Evolutionary conservation across 2,113 vertebrate species (phyloP).

Genomic region (Cavia aperea): DNA sequence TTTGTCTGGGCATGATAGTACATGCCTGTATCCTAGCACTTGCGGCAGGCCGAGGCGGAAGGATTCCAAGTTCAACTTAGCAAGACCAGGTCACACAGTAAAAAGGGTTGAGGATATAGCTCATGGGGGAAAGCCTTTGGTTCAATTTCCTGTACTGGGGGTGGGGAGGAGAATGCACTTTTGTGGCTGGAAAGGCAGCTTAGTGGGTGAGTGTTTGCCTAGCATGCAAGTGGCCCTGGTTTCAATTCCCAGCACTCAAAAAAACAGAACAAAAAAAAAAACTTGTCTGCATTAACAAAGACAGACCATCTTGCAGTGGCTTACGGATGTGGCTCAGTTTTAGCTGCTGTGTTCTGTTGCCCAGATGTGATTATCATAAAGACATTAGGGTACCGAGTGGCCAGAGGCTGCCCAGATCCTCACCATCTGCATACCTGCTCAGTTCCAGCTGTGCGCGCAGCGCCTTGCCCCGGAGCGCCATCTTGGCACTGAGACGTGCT

Average conservation of each 20-base stretch:
- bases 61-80: not conserved
- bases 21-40: not conserved
- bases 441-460: constrained; percentile 85
- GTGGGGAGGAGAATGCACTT: not conserved
- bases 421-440: constrained; percentile 77
- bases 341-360: not conserved
- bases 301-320: not conserved
- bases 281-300: not conserved
- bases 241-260: not conserved
- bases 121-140: not conserved
- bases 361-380: not conserved
- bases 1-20: not conserved
- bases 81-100: not conserved
- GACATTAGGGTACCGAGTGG: rapidly evolving
- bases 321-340: not conserved
- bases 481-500: constrained; percentile 85
- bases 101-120: not conserved
- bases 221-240: not conserved
- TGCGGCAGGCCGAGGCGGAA: not conserved
- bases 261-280: not conserved
- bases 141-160: not conserved
- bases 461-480: constrained; percentile 85
- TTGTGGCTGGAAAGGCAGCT: not conserved
- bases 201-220: not conserved
- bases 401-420: rapidly evolving